A percentile compares a stretch with the other conserved stretches of the same genome.
Conservation (phyloP, 2,797 vertebrate genomes). For the Sebastes paucispinis region DNA sequence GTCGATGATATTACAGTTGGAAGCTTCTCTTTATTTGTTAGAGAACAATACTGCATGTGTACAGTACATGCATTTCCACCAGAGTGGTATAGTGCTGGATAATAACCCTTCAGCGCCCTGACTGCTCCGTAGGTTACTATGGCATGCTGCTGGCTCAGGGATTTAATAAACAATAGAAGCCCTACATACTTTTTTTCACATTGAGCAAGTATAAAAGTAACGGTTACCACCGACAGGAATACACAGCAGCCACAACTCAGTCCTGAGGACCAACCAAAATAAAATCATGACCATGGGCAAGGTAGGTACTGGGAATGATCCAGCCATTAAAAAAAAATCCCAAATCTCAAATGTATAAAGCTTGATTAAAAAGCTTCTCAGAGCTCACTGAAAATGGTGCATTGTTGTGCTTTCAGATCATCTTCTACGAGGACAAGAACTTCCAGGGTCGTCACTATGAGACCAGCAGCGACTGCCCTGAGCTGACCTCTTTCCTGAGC, state of each 20-base stretch:
- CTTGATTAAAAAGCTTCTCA: not conserved
- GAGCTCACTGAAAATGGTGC: not conserved
- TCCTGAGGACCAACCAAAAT: constrained; percentile 35
- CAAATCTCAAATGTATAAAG: not conserved
- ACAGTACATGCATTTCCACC: constrained; percentile 43
- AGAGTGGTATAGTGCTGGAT: constrained; percentile 35
- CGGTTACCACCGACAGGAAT: constrained; percentile 33
- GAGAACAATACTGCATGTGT: constrained; percentile 50
- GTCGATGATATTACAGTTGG: constrained; percentile 13
- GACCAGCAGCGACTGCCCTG: constrained; percentile 70
- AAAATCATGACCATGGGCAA: constrained; percentile 68
- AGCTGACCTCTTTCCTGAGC: constrained; percentile 74
- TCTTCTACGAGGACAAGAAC: constrained; percentile 83
- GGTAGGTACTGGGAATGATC: constrained; percentile 44
- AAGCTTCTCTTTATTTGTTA: constrained; percentile 60
- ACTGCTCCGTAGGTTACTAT: constrained; percentile 67
- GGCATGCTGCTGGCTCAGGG: constrained; percentile 73
- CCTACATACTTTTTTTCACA: constrained; percentile 50
- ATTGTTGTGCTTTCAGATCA: constrained; percentile 71
- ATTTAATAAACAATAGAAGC: constrained; percentile 70
- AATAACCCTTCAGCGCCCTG: constrained; percentile 65
- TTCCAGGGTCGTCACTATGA: constrained; percentile 81
- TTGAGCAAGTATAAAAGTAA: constrained; percentile 76
- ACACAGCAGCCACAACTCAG: constrained; percentile 52
- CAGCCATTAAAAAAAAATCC: not conserved